Evolutionary conservation across 2,888 invertebrate genomes (phyloP).

Genomic region (Scaeva pyrastri): DNA sequence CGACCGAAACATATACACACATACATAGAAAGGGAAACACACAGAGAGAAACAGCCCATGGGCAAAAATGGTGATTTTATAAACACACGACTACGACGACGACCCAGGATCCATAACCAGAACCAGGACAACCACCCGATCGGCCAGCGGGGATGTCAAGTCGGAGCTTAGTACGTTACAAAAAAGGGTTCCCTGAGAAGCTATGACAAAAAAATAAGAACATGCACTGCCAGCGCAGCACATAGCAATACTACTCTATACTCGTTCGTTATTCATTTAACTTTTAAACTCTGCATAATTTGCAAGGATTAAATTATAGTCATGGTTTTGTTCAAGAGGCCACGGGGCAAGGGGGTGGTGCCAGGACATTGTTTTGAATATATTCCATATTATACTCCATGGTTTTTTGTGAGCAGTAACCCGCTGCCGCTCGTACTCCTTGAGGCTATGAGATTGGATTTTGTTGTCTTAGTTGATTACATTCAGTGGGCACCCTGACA

Average conservation of each 20-base stretch:
- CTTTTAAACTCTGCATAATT: constrained; percentile 76
- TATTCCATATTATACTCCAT: constrained; percentile 3
- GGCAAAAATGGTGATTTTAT: constrained; percentile 71
- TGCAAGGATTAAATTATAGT: constrained; percentile 76
- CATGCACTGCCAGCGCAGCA: constrained; percentile 49
- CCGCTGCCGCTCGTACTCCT: constrained; percentile 24
- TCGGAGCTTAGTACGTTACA: constrained; percentile 26
- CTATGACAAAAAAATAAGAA: constrained; percentile 40
- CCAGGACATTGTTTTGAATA: constrained; percentile 74
- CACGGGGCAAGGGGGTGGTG: constrained; percentile 47
- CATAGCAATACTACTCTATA: constrained; percentile 45
- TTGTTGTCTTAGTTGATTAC: constrained; percentile 75
- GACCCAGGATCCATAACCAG: constrained; percentile 34
- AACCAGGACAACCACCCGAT: background rate
- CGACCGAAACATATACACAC: constrained; percentile 51
- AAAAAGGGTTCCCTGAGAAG: constrained; percentile 57
- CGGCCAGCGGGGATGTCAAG: constrained; percentile 29
- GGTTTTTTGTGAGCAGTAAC: constrained; percentile 19
- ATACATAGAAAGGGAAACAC: constrained; percentile 30
- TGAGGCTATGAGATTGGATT: constrained; percentile 69
- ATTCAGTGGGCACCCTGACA: constrained; percentile 60
- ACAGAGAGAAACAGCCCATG: constrained; percentile 66
- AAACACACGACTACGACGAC: constrained; percentile 41
- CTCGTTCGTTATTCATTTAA: constrained; percentile 76
- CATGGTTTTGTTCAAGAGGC: constrained; percentile 58